Evolutionary conservation across 2,888 invertebrate genomes (phyloP), one percentile per base, ranked within the genome.

Genomic region (Allygus modestus): DNA sequence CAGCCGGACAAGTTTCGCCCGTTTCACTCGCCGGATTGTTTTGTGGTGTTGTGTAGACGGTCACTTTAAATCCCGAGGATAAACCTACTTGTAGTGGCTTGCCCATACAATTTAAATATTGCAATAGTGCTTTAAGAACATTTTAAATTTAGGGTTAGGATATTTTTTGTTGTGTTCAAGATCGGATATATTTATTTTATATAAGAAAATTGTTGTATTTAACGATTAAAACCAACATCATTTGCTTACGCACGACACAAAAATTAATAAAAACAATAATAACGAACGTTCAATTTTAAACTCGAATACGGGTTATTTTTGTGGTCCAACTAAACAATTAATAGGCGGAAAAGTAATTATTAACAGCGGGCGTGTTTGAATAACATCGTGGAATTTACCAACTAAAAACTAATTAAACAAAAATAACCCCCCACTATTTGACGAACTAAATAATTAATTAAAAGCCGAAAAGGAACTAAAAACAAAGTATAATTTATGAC

Each of bases 401-500:
- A 31, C 28, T 65, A 65, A 65, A 65, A 65, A 28, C 65, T 65
- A 65, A 31, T 31, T 26, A 31, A 65, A 65, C 31, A 65, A 28
- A 65, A 28, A 65, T 17, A 65, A 58, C 20, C 31, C 0, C 58
- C 26, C 65, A 65, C 65, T 65, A 65, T 65, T 65, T 65, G 65
- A 65, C 65, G 65, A 65, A 28, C 65, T 65, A 28, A 65, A 65
- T 15, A 65, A 65, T 65, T 65, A 65, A 65, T 15, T 65, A 28
- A 58, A 65, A 65, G 65, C 26, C 31, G 15, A 65, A 65, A 65
- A 65, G 65, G 28, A 65, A 65, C 65, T 28, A 31, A 58, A 58
- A 65, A 65, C 65, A 65, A 65, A 28, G 65, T 20, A 69, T 71
- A 71, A 71, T 71, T 71, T 41, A 71, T 41, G 71, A 71, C 71